Conservation (phyloP, 2,797 vertebrate genomes). For the Pipistrellus nathusii region DNA sequence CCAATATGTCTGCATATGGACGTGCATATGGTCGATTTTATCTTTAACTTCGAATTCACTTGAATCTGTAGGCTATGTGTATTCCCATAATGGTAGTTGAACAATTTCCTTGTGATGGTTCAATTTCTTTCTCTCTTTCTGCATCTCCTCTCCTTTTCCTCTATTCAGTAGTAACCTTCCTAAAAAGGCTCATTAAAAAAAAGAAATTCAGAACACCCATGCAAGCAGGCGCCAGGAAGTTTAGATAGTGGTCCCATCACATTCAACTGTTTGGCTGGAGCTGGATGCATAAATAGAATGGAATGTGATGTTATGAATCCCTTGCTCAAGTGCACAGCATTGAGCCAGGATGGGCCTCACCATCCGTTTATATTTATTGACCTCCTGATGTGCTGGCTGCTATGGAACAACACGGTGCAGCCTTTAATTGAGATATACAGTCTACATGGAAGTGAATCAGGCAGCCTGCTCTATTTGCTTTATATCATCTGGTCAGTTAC, state of each 20-base stretch:
- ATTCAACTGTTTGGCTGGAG: constrained; percentile 64
- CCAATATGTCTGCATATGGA: constrained; percentile 75
- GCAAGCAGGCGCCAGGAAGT: constrained; percentile 76
- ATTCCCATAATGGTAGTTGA: constrained; percentile 84
- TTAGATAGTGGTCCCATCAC: constrained; percentile 80
- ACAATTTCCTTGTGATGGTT: constrained; percentile 81
- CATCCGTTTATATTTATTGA: constrained; percentile 23
- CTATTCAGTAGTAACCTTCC: constrained; percentile 80
- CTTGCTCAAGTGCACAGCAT: constrained; percentile 73
- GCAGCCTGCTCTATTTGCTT: constrained; percentile 77
- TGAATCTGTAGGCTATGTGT: constrained; percentile 80
- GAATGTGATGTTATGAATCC: constrained; percentile 80
- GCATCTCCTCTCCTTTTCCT: constrained; percentile 51
- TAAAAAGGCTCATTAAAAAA: constrained; percentile 79
- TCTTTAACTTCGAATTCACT: constrained; percentile 86
- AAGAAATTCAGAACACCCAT: constrained; percentile 70
- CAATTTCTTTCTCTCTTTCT: constrained; percentile 78
- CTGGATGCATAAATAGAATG: constrained; percentile 64
- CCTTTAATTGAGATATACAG: constrained; percentile 81
- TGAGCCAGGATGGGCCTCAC: background rate
- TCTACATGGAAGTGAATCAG: constrained; percentile 82
- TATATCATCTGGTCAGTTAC: constrained; percentile 82
- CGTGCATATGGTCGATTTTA: constrained; percentile 87
- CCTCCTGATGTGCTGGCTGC: background rate
- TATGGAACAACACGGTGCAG: constrained; percentile 29